Base-by-base conservation (phyloP, 2,113 vertebrate species). In the Proterorhinus semilunaris region DNA sequence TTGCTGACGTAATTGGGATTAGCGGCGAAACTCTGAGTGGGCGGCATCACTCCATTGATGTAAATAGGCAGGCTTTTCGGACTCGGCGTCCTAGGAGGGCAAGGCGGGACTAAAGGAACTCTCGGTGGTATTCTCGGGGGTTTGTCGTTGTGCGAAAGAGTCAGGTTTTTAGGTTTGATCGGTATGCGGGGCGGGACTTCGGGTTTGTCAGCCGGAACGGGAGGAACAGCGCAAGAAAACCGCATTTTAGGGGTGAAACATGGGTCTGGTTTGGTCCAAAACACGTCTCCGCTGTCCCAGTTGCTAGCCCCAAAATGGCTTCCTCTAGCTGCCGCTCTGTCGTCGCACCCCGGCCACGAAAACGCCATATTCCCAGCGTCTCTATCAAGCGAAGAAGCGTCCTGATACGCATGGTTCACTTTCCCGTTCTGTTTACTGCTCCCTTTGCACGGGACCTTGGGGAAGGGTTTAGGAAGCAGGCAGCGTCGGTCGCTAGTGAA, bases 1-100 rank as follows among this genome's bases (percentile, higher is more conserved):
- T 95, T 97, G 85, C 97, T 98, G 70, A 98, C 96, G 0, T 98
- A 99, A 45, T 99, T 95, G 1, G 98, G 98, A 76, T 99, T 95
- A 3, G 98, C 95, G 64, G 97, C 98, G 72, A 99, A 99, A 83
- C 98, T 99, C 90, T 99, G 97, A 0, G 98, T 99, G 0, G 96
- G 94, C 36, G 98, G 98, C 98, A 99, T 99, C 62, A 99, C 94
- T 55, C 98, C 97, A 0, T 99, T 96, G 91, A 97, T 93, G 82
- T 98, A 99, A 49, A 94, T 95, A 0, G 96, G 98, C 0, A 99
- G 93, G 80, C 93, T 95, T 82, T 98, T 98, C 61, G 98, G 97
- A 43, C 97, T 99, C 0, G 96, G 95, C 0, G 95, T 94, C 15
- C 96, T 95, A 7, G 95, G 95, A n/a, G 92, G 93, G 74, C 93